Evolutionary conservation across 1,140 invertebrate genomes (phyloP).

Genomic region (Zaprionus gabonicus): DNA sequence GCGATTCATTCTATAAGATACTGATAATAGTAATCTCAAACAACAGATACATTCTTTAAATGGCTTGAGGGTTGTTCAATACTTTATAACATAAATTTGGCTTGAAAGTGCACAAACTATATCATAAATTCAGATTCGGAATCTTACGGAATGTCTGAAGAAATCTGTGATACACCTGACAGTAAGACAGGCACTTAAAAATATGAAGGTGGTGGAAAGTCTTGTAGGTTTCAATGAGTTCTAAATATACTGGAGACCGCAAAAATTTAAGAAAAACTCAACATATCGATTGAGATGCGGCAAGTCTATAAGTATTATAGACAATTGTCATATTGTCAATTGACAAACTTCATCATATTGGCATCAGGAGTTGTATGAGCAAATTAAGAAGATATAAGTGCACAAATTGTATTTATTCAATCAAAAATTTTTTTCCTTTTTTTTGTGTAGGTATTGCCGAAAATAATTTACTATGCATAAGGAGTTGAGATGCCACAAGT

Average conservation of each 20-base stretch:
- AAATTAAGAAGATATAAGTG: neutral
- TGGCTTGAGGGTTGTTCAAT: constrained; percentile 33
- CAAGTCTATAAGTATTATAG: constrained; percentile 18
- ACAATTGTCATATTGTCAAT: constrained; percentile 21
- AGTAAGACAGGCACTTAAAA: neutral
- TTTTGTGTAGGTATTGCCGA: constrained; percentile 21
- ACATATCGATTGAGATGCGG: constrained; percentile 13
- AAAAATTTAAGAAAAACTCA: too few relatives aligned
- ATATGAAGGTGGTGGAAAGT: neutral
- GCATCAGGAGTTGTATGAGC: constrained; percentile 22
- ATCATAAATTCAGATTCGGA: too few relatives aligned
- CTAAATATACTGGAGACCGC: too few relatives aligned
- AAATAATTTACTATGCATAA: constrained; percentile 41
- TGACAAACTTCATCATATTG: neutral
- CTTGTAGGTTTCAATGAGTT: neutral
- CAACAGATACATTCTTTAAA: constrained; percentile 43
- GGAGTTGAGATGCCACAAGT: constrained; percentile 25
- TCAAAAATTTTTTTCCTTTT: too few relatives aligned
- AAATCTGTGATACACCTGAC: neutral
- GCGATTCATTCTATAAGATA: constrained; percentile 10
- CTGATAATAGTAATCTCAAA: constrained; percentile 41
- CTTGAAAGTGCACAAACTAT: too few relatives aligned
- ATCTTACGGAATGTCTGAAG: neutral
- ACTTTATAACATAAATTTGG: neutral
- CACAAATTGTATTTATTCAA: neutral